phyloP scores from a whole-genome alignment of 2,888 invertebrate genomes.

The Cremastinae sp. region DNA sequence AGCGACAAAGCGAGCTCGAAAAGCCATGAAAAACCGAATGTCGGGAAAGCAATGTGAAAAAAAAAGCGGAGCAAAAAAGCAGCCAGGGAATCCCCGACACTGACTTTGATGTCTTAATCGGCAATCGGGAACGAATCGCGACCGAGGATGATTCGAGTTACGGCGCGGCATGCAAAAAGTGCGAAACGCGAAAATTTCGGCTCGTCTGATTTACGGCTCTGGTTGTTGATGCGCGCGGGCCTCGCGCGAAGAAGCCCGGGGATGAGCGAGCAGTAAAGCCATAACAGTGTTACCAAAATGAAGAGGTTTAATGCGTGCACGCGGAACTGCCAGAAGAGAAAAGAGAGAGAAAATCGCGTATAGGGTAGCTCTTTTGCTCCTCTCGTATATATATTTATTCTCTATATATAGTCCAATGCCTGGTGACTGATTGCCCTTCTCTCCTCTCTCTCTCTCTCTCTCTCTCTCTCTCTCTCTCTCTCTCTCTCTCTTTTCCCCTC shows the following conservation, averaged over 20 bases:
- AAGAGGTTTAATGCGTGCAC: slow-evolving; percentile 75
- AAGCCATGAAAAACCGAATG: slow-evolving; percentile 4
- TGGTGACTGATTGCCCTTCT: slow-evolving; percentile 55
- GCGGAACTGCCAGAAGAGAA: slow-evolving; percentile 57
- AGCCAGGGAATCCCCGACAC: slow-evolving; percentile 9
- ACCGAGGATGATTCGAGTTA: slow-evolving; percentile 42
- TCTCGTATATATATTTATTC: slow-evolving; percentile 62
- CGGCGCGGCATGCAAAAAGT: slow-evolving; percentile 59
- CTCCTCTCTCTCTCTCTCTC: slow-evolving; percentile 8
- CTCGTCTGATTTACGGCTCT: slow-evolving; percentile 74
- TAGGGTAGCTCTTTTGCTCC: slow-evolving; percentile 53
- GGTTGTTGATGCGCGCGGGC: slow-evolving; percentile 11
- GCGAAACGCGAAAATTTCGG: slow-evolving; percentile 72
- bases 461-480: slow-evolving; percentile 10
- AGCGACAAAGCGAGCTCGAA: neutral
- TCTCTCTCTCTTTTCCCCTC: neutral
- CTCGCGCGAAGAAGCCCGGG: slow-evolving; percentile 20
- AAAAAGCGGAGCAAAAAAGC: slow-evolving; percentile 2
- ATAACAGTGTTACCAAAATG: slow-evolving; percentile 77
- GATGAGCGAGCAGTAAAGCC: slow-evolving; percentile 71
- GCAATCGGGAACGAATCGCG: slow-evolving; percentile 55
- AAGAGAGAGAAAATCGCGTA: slow-evolving; percentile 29
- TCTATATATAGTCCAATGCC: slow-evolving; percentile 66
- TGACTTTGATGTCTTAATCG: slow-evolving; percentile 70
- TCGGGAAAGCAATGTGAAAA: slow-evolving; percentile 2